These are phyloP conservation scores for Scortum barcoo DNA, from an alignment of 2,113 vertebrate species.

Conservation along the genomic window DNA sequence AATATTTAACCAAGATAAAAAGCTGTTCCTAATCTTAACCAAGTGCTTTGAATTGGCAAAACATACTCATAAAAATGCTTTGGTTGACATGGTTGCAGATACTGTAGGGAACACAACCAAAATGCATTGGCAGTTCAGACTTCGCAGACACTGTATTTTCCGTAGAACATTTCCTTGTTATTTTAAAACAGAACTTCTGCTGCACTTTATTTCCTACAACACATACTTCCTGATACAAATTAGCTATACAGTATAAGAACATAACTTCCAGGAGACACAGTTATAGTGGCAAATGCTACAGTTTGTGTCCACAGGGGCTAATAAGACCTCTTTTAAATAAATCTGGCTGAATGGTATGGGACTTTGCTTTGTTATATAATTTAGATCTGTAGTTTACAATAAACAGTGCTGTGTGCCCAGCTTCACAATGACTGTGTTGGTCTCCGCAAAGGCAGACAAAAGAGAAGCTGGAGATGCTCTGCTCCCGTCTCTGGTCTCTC, in stretches of 20 bases:
- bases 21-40: too few species aligned
- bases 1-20: conserved; percentile 3
- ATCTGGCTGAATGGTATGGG: not conserved
- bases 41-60: not conserved
- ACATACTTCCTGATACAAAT: not conserved
- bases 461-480: conserved; percentile 51
- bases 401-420: not conserved
- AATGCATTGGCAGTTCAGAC: not conserved
- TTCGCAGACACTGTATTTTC: not conserved
- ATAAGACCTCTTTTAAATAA: not conserved
- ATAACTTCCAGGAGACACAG: not conserved
- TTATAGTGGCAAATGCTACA: not conserved
- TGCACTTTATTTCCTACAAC: not conserved
- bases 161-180: not conserved
- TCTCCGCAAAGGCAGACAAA: conserved; percentile 57
- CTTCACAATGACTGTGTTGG: not conserved
- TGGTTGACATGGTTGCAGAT: not conserved
- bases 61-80: not conserved
- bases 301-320: not conserved
- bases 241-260: not conserved
- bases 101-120: not conserved
- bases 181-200: not conserved
- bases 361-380: not conserved
- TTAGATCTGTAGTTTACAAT: not conserved
- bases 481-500: conserved; percentile 60